These are phyloP conservation scores for Phaethon lepturus DNA, from an alignment of 2,113 vertebrate species.

Conservation along the genomic window DNA sequence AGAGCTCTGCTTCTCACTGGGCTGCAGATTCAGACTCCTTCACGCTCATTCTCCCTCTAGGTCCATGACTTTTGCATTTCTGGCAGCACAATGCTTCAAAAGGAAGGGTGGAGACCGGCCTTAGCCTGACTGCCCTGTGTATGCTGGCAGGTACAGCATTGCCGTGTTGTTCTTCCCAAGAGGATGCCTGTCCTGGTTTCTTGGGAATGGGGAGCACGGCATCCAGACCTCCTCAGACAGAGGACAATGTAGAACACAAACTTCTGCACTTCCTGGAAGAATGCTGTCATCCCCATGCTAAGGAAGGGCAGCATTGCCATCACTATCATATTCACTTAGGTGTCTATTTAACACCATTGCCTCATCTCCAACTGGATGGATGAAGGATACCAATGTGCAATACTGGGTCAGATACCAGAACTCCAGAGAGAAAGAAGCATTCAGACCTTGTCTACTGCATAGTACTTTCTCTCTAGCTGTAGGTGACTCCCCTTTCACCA, in stretches of 20 bases:
- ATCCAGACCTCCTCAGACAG: background rate
- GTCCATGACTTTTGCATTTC: background rate
- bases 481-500: background rate
- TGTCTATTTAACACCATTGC: background rate
- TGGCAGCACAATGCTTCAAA: background rate
- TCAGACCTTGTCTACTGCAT: rapidly evolving
- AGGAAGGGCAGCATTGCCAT: background rate
- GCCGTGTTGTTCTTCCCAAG: too few species aligned
- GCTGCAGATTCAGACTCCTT: background rate
- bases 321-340: background rate
- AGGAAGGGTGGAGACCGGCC: background rate
- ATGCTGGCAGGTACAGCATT: rapidly evolving
- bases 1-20: background rate
- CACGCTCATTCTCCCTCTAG: background rate
- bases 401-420: background rate
- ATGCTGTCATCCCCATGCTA: background rate
- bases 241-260: background rate
- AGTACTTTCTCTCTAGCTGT: background rate
- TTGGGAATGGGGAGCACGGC: background rate
- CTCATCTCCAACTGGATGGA: background rate
- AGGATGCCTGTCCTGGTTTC: background rate
- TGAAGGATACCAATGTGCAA: background rate
- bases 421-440: background rate
- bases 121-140: background rate
- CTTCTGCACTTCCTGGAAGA: background rate